Base-by-base conservation (phyloP, 2,113 vertebrate species). In the Dipodomys ordii region DNA sequence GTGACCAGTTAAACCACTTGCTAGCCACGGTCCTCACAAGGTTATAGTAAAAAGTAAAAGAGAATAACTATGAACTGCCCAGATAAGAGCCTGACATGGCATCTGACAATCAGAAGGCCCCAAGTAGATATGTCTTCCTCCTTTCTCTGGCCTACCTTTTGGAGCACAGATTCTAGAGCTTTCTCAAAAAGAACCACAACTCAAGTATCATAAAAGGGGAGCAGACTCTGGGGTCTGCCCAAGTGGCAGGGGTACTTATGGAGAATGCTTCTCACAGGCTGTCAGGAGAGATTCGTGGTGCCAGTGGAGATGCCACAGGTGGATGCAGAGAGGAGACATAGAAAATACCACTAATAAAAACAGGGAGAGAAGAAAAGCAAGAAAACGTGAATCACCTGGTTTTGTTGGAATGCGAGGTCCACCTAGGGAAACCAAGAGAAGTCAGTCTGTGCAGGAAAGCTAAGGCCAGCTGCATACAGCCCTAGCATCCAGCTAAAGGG, bases 281-380 rank as follows among this genome's bases (percentile, higher is more conserved):
- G 1, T 30, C 80, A 30, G 73, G 77, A 76, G 2, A n/a, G 91
- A 35, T 72, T 46, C 22, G 1, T 0, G 18, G 64, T 83, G 62
- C 28, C 3, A 8, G 60, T 2, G n/a, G 68, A n/a, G 2, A 62
- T 74, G 92, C 96, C 78, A 83, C 96, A 95, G 95, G 96, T 95
- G 92, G 92, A 65, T 19, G 77, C 23, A 2, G 27, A 57, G 22
- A 71, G 13, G n/a, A 78, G 71, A 67, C 62, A 2, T 10, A 39
- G 82, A 49, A 69, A 91, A 71, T 2, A 65, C 23, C 93, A 35
- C 49, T 8, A 2, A 23, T 62, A 60, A 65, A 73, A 49, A 83
- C 39, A 68, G 86, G 19, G 25, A 71, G 60, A 57, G 4, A 49
- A 57, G 12, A 71, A 90, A 78, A 78, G 69, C 73, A 79, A 62